Percentiles rank a stretch among this genome's conserved stretches.
phyloP scores from a whole-genome alignment of 2,113 vertebrate species.

The Hassar affinis region DNA sequence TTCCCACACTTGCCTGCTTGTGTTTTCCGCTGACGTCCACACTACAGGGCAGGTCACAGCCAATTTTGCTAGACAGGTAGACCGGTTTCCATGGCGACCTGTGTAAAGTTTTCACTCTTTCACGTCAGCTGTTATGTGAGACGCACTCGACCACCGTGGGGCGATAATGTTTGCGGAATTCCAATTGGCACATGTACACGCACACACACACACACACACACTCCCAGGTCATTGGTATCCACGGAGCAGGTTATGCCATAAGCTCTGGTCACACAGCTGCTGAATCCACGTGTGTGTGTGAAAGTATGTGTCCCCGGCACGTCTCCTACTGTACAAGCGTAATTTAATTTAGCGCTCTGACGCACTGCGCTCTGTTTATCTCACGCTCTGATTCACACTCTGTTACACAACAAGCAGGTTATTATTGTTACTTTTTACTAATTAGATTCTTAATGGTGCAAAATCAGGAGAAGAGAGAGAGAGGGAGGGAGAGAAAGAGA shows the following conservation, averaged over 20 bases:
- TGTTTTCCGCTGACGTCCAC: neutral
- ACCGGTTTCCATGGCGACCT: neutral
- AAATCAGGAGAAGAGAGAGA: neutral
- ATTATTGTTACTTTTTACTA: neutral
- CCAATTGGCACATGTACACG: too few relatives aligned
- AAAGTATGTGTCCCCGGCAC: neutral
- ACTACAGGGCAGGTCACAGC: neutral
- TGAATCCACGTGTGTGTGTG: neutral
- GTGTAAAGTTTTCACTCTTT: neutral
- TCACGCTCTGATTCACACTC: neutral
- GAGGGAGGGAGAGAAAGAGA: neutral
- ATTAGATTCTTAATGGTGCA: neutral
- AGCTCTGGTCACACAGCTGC: neutral
- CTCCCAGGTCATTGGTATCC: neutral
- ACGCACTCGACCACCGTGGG: too few relatives aligned
- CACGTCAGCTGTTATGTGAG: neutral
- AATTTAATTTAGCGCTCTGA: conserved; percentile 5
- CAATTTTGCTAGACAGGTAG: neutral
- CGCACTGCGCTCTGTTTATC: neutral
- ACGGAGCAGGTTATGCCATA: neutral
- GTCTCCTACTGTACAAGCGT: neutral
- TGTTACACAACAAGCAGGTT: neutral
- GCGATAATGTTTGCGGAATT: too few relatives aligned
- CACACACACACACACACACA: neutral
- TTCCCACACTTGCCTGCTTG: neutral